Evolutionary conservation across 53 echinoderm and acorn worm species (phyloP).

Genomic region (Hippasteria phrygiana): DNA sequence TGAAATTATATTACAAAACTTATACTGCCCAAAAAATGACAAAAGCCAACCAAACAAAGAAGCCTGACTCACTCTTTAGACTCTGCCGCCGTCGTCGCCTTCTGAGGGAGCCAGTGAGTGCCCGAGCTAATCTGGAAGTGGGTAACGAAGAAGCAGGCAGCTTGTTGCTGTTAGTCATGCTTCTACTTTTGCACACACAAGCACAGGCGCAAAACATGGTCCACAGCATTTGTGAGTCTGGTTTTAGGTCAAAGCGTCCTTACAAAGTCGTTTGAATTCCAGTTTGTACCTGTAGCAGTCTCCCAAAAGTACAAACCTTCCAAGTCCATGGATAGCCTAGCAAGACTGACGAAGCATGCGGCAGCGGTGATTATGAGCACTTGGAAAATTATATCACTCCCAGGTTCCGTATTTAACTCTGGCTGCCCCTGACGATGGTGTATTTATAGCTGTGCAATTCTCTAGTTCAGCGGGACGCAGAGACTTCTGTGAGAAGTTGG

Average conservation of each 20-base stretch:
- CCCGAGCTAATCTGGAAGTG: constrained; percentile 34
- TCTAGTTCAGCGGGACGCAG: neutral
- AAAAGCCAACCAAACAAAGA: neutral
- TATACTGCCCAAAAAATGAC: no score
- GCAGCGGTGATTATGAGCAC: neutral
- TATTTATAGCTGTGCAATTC: constrained; percentile 45
- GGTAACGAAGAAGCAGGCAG: constrained; percentile 25
- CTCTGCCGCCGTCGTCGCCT: constrained; percentile 24
- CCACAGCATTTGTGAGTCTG: constrained; percentile 52
- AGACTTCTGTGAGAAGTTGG: neutral
- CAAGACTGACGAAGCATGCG: neutral
- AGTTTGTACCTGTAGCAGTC: no score
- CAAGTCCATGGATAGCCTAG: neutral
- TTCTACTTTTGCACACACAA: constrained; percentile 60
- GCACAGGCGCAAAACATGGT: constrained; percentile 66
- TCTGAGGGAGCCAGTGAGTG: constrained; percentile 38
- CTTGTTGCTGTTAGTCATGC: constrained; percentile 35
- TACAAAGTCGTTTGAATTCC: neutral
- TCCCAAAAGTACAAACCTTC: neutral
- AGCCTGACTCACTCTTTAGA: constrained; percentile 32
- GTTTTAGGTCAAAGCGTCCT: neutral
- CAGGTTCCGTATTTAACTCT: neutral
- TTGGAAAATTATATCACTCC: neutral
- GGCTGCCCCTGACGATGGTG: constrained; percentile 12
- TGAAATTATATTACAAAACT: no score